Percentiles rank a stretch among this genome's conserved stretches.
Conservation (phyloP, 2,888 invertebrate genomes). For the Spicauda simplicius region DNA sequence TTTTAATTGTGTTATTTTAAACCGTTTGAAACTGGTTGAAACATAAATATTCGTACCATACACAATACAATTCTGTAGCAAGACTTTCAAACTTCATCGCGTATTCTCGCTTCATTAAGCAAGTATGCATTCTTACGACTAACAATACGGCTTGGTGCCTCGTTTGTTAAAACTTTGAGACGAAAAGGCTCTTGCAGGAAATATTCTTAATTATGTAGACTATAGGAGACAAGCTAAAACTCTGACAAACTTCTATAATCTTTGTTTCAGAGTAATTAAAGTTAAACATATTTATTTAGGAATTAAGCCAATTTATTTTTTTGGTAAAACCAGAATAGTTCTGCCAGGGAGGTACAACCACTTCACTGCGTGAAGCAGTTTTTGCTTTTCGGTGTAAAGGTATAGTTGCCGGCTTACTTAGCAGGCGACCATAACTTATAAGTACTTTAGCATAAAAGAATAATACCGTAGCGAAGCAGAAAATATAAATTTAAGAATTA, state of each 20-base stretch:
- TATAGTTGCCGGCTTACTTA: too few species aligned
- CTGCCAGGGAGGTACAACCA: too few species aligned
- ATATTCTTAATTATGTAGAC: conserved; percentile 35
- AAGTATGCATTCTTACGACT: conserved; percentile 31
- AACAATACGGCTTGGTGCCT: conserved; percentile 25
- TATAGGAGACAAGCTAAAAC: conserved; percentile 21
- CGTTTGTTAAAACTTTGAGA: conserved; percentile 29
- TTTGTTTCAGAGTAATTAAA: background rate
- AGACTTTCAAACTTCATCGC: conserved; percentile 25
- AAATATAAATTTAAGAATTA: too few species aligned
- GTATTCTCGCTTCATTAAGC: conserved; percentile 33
- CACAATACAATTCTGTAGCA: conserved; percentile 5
- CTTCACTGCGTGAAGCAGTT: too few species aligned
- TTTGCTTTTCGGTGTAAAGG: too few species aligned
- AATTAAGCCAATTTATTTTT: too few species aligned
- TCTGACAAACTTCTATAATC: conserved; percentile 1
- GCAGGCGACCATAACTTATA: too few species aligned
- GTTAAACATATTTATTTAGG: background rate
- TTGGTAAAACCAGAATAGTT: too few species aligned
- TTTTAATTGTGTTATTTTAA: background rate
- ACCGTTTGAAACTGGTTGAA: background rate
- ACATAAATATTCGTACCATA: background rate
- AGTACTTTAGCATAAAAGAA: too few species aligned
- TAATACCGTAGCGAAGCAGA: too few species aligned
- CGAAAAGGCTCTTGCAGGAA: conserved; percentile 19